A percentile compares a stretch with the other conserved stretches of the same genome.
Conservation (phyloP, 2,113 vertebrate species). For the Campylomormyrus tamandua region DNA sequence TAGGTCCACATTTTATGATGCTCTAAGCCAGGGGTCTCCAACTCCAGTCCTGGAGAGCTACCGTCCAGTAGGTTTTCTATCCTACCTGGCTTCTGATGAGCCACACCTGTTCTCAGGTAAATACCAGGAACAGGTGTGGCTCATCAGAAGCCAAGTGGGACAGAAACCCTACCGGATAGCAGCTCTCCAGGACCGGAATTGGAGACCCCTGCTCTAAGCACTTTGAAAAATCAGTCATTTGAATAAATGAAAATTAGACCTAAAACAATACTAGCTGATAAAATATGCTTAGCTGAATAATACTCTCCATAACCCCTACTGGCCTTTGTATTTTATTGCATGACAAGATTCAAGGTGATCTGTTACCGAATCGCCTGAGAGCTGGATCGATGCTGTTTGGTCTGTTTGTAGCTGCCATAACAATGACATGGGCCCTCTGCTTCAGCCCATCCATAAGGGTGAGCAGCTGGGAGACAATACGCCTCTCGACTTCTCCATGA, state of each 20-base stretch:
- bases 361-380: constrained; percentile 85
- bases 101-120: too few relatives aligned
- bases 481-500: constrained; percentile 91
- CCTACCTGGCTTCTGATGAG: too few relatives aligned
- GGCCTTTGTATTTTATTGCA: not conserved
- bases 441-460: constrained; percentile 97
- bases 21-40: not conserved
- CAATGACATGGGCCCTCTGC: constrained; percentile 91
- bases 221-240: not conserved
- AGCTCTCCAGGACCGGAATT: too few relatives aligned
- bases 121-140: too few relatives aligned
- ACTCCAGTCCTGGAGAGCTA: too few relatives aligned
- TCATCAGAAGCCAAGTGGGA: too few relatives aligned
- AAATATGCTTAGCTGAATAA: not conserved
- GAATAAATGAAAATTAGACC: not conserved
- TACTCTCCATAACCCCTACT: not conserved
- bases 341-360: not conserved
- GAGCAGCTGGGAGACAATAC: constrained; percentile 92
- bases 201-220: not conserved
- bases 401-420: constrained; percentile 98
- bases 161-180: too few relatives aligned
- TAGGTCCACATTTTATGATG: not conserved
- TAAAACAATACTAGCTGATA: not conserved
- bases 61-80: too few relatives aligned
- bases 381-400: constrained; percentile 98